Percentiles rank a stretch among this genome's conserved stretches.
Evolutionary conservation across 2,113 vertebrate species (phyloP).

Genomic region (Prolemur simus): DNA sequence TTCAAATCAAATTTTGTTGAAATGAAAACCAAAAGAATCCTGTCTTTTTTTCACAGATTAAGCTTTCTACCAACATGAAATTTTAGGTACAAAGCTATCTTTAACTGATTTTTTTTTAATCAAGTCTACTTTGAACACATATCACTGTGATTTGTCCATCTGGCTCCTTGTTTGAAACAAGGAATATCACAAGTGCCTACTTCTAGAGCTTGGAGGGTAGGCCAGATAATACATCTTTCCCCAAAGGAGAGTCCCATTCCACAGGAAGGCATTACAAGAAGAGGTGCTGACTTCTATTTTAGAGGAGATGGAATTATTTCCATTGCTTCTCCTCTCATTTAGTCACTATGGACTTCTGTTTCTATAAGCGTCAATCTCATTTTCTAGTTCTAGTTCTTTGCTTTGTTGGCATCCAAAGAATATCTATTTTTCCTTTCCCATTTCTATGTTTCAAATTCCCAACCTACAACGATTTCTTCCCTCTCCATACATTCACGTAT

Average conservation of each 20-base stretch:
- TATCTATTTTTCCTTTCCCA: conserved; percentile 27
- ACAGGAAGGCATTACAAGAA: background rate
- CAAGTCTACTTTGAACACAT: background rate
- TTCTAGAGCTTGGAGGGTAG: background rate
- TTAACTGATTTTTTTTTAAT: background rate
- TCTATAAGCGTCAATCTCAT: background rate
- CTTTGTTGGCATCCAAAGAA: background rate
- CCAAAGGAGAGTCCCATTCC: background rate
- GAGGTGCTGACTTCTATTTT: background rate
- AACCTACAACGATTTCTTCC: conserved; percentile 6
- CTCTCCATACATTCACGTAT: background rate
- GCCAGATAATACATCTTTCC: background rate
- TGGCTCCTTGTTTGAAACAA: background rate
- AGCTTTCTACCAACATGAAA: background rate
- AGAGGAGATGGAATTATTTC: background rate
- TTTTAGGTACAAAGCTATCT: background rate
- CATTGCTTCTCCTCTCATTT: background rate
- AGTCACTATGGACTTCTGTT: background rate
- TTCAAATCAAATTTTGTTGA: conserved; percentile 13
- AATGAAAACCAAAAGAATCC: background rate
- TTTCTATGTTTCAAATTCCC: conserved; percentile 47
- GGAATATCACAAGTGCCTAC: background rate
- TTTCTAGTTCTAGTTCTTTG: background rate
- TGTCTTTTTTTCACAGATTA: background rate
- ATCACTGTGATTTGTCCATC: background rate